Percentiles rank a stretch among this genome's conserved stretches.
Conservation (phyloP, 2,888 invertebrate species). For the Suillia variegata region DNA sequence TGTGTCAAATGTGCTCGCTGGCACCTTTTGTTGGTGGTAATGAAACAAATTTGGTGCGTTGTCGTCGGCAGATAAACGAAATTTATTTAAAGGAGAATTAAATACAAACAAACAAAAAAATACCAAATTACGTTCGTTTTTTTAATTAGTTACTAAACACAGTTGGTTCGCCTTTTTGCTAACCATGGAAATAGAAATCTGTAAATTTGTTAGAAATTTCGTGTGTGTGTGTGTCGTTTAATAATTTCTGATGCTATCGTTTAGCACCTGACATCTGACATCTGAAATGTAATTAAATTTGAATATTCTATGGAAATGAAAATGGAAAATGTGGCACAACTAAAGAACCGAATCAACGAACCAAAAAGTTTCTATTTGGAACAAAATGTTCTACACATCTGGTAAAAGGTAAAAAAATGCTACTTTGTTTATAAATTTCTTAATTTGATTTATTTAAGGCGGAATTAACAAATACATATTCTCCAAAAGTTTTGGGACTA, state of each 20-base stretch:
- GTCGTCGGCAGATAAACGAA: slow-evolving; percentile 2
- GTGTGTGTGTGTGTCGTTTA: slow-evolving; percentile 12
- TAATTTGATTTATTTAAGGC: no score
- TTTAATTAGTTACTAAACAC: slow-evolving; percentile 14
- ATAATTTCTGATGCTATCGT: slow-evolving; percentile 46
- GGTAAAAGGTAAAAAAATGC: no score
- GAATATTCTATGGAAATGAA: background rate
- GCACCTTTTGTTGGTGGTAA: slow-evolving; percentile 38
- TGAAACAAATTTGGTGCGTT: slow-evolving; percentile 19
- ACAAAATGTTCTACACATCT: no score
- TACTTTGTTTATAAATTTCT: no score
- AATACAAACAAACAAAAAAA: background rate
- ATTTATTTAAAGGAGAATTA: no score
- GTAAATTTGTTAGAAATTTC: slow-evolving; percentile 23
- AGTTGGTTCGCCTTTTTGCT: background rate
- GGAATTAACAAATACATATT: no score
- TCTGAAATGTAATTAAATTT: slow-evolving; percentile 20
- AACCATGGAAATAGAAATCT: slow-evolving; percentile 14
- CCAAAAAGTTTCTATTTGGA: background rate
- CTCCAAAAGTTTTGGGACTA: no score
- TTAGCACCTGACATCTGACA: slow-evolving; percentile 53
- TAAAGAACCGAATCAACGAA: no score
- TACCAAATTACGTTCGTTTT: no score
- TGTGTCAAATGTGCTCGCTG: slow-evolving; percentile 55
- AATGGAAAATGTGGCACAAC: background rate